Conservation (phyloP, 1,140 invertebrate species). For the Bursaphelenchus mucronatus region DNA sequence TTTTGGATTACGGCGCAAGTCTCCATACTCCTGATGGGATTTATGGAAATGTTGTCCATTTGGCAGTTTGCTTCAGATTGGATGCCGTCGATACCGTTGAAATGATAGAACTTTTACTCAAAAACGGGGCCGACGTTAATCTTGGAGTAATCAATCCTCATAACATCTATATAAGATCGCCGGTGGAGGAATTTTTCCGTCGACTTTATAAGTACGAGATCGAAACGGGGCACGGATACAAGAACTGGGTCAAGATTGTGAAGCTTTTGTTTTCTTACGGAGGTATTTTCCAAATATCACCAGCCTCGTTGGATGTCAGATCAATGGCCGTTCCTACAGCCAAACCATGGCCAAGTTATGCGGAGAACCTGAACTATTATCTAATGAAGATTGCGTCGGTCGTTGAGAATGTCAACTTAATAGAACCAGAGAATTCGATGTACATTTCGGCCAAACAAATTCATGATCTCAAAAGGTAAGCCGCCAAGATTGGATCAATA, state of each 20-base stretch:
- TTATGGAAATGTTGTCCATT: conserved; percentile 36
- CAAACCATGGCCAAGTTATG: conserved; percentile 15
- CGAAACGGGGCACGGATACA: background rate
- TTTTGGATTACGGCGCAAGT: conserved; percentile 31
- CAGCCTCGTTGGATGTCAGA: conserved; percentile 7
- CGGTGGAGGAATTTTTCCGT: conserved; percentile 37
- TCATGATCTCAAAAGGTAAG: conserved; percentile 5
- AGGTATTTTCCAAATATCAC: conserved; percentile 2
- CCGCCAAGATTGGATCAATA: background rate
- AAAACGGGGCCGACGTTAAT: conserved; percentile 34
- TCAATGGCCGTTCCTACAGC: conserved; percentile 4
- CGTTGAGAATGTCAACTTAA: conserved; percentile 5
- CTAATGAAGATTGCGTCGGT: conserved; percentile 9
- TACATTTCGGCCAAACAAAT: conserved; percentile 17
- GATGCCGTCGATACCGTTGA: conserved; percentile 21
- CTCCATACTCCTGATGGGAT: conserved; percentile 17
- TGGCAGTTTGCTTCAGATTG: conserved; percentile 26
- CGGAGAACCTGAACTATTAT: conserved; percentile 4
- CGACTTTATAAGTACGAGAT: conserved; percentile 26
- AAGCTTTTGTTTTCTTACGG: conserved; percentile 21
- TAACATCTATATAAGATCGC: conserved; percentile 20
- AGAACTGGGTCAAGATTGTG: conserved; percentile 19
- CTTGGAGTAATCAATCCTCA: conserved; percentile 9
- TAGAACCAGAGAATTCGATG: conserved; percentile 18
- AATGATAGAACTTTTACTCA: conserved; percentile 33